These are phyloP conservation scores for Ditula angustiorana DNA, from an alignment of 2,888 invertebrate genomes.

Conservation along the genomic window DNA sequence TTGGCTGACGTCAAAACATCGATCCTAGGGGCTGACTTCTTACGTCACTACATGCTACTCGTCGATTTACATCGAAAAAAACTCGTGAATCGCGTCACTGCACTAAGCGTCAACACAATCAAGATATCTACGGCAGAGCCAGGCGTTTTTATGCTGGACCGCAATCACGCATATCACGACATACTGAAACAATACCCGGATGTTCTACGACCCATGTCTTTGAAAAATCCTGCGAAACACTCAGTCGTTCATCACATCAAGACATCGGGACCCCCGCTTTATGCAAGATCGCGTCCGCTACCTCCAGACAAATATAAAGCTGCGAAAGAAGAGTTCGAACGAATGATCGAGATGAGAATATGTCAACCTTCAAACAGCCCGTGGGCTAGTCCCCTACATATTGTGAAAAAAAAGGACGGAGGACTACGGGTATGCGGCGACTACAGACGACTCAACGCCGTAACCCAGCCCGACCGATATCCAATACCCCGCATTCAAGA, in stretches of 20 bases:
- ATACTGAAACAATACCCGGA: slow-evolving; percentile 32
- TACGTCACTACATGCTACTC: slow-evolving; percentile 34
- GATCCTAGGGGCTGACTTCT: slow-evolving; percentile 43
- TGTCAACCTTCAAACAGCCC: slow-evolving; percentile 46
- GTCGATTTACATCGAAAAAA: slow-evolving; percentile 39
- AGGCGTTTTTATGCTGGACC: neutral
- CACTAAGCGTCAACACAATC: slow-evolving; percentile 22
- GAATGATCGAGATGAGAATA: slow-evolving; percentile 44
- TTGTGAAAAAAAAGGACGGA: slow-evolving; percentile 48
- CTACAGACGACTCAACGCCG: slow-evolving; percentile 41
- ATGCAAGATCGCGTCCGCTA: slow-evolving; percentile 21
- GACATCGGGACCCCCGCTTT: slow-evolving; percentile 32
- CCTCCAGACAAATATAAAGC: slow-evolving; percentile 32
- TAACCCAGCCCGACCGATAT: slow-evolving; percentile 44
- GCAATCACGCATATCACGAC: slow-evolving; percentile 10
- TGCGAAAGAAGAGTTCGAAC: slow-evolving; percentile 43
- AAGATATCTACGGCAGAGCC: too few relatives aligned
- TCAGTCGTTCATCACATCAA: slow-evolving; percentile 38
- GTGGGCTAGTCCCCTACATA: slow-evolving; percentile 50
- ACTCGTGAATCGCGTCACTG: slow-evolving; percentile 39
- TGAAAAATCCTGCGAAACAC: slow-evolving; percentile 21
- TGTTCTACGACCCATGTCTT: slow-evolving; percentile 1
- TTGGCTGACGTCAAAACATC: slow-evolving; percentile 42
- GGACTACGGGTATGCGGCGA: slow-evolving; percentile 52
- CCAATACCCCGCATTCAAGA: slow-evolving; percentile 41